Conservation (phyloP, 2,113 vertebrate species). For the Heterotis niloticus region DNA sequence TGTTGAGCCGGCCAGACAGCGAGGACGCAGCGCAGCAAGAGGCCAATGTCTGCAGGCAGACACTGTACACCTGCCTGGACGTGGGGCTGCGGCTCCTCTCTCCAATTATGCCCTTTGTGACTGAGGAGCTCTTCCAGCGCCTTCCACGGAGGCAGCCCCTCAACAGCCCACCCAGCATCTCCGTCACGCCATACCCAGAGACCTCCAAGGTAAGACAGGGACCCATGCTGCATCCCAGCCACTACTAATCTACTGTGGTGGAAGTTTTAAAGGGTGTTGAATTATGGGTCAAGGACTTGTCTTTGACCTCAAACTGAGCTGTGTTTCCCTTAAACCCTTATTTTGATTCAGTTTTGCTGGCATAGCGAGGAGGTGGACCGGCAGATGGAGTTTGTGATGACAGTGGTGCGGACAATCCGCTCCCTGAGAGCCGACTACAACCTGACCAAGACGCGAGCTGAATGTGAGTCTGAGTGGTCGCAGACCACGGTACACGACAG, state of each 20-base stretch:
- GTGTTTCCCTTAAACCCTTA: too few relatives aligned
- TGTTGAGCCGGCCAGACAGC: constrained; percentile 61
- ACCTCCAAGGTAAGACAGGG: constrained; percentile 61
- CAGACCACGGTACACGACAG: too few relatives aligned
- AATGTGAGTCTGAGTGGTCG: constrained; percentile 66
- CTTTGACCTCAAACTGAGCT: too few relatives aligned
- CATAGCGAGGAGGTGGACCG: constrained; percentile 70
- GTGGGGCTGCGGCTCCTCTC: constrained; percentile 76
- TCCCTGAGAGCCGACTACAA: constrained; percentile 84
- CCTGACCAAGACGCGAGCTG: constrained; percentile 78
- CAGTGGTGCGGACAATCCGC: constrained; percentile 72
- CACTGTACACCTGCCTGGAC: constrained; percentile 82
- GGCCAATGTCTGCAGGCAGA: constrained; percentile 67
- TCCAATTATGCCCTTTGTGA: constrained; percentile 85
- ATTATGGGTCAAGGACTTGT: too few relatives aligned
- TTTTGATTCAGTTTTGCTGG: constrained; percentile 71
- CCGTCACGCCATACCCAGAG: constrained; percentile 72
- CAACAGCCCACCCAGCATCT: constrained; percentile 68
- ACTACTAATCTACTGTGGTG: neutral
- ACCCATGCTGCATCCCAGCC: too few relatives aligned
- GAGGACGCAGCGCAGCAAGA: constrained; percentile 47
- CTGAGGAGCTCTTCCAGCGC: constrained; percentile 82
- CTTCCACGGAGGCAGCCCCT: constrained; percentile 65
- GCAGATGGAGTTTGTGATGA: constrained; percentile 73
- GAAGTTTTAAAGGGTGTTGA: too few relatives aligned